Evolutionary conservation across 1,140 invertebrate species (phyloP).

Genomic region (Sitophilus oryzae): DNA sequence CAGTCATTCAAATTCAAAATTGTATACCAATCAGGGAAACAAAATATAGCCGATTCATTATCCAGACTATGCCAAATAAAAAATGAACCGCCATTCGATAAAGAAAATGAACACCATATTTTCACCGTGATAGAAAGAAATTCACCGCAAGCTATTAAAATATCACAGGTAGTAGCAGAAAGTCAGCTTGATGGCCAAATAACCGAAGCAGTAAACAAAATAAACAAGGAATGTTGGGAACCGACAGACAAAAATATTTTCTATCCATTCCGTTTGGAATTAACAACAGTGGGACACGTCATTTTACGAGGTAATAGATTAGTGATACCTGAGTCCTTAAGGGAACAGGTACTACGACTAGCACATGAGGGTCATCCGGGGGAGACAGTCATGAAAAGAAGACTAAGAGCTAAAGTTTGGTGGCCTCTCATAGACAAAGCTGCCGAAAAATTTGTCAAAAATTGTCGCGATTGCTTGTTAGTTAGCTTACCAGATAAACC

Average conservation of each 20-base stretch:
- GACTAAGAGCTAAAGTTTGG: slow-evolving; percentile 41
- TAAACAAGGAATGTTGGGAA: slow-evolving; percentile 6
- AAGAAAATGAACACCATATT: slow-evolving; percentile 12
- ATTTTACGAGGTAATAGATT: slow-evolving; percentile 24
- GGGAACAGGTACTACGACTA: slow-evolving; percentile 24
- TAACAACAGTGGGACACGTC: slow-evolving; percentile 19
- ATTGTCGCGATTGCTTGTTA: slow-evolving; percentile 21
- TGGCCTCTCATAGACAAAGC: slow-evolving; percentile 38
- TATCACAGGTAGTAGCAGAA: slow-evolving; percentile 8
- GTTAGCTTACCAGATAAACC: slow-evolving; percentile 15
- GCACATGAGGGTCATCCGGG: slow-evolving; percentile 39
- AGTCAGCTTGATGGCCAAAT: slow-evolving; percentile 7
- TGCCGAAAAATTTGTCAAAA: slow-evolving; percentile 31
- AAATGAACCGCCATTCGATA: slow-evolving; percentile 12
- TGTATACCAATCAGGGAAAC: slow-evolving; percentile 40
- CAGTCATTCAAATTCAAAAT: too few relatives aligned
- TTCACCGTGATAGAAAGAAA: slow-evolving; percentile 12
- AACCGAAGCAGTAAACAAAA: slow-evolving; percentile 7
- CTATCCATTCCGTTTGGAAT: slow-evolving; percentile 23
- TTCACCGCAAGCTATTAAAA: slow-evolving; percentile 16
- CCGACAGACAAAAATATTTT: slow-evolving; percentile 19
- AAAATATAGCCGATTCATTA: slow-evolving; percentile 42
- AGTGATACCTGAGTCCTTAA: slow-evolving; percentile 33
- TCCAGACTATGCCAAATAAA: slow-evolving; percentile 32
- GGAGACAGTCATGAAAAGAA: slow-evolving; percentile 36